Evolutionary conservation across 2,888 invertebrate species (phyloP).

Genomic region (Drosophila meridiana): DNA sequence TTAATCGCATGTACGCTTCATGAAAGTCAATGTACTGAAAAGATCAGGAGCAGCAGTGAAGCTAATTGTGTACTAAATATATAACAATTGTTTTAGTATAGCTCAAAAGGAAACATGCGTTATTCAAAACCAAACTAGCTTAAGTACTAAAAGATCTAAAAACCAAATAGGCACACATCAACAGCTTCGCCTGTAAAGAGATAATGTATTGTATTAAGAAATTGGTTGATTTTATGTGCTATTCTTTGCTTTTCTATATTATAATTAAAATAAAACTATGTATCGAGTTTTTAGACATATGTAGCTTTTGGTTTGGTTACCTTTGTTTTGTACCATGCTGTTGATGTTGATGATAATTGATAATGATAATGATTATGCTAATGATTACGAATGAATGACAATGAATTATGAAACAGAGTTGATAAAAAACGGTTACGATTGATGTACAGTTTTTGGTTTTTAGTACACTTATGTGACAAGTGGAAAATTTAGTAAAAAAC

Average conservation of each 20-base stretch:
- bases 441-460: slow-evolving; percentile 73
- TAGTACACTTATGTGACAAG: slow-evolving; percentile 63
- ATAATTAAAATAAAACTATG: slow-evolving; percentile 37
- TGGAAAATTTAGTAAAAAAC: slow-evolving; percentile 45
- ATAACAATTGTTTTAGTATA: slow-evolving; percentile 49
- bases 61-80: slow-evolving; percentile 53
- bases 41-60: slow-evolving; percentile 44
- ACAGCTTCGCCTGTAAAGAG: slow-evolving; percentile 27
- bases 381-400: slow-evolving; percentile 36
- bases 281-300: slow-evolving; percentile 40
- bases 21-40: slow-evolving; percentile 87
- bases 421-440: slow-evolving; percentile 26
- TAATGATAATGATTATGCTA: slow-evolving; percentile 24
- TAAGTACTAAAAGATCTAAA: slow-evolving; percentile 63
- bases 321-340: slow-evolving; percentile 51
- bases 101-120: slow-evolving; percentile 45
- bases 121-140: slow-evolving; percentile 65
- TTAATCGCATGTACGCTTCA: slow-evolving; percentile 97
- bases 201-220: slow-evolving; percentile 32
- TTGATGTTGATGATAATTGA: slow-evolving; percentile 57
- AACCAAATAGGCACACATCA: slow-evolving; percentile 38
- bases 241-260: slow-evolving; percentile 30
- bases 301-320: slow-evolving; percentile 49
- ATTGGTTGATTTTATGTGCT: slow-evolving; percentile 34
- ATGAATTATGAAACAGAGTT: slow-evolving; percentile 32